Evolutionary conservation across 1,140 invertebrate genomes (phyloP).

Genomic region (Atta cephalotes): DNA sequence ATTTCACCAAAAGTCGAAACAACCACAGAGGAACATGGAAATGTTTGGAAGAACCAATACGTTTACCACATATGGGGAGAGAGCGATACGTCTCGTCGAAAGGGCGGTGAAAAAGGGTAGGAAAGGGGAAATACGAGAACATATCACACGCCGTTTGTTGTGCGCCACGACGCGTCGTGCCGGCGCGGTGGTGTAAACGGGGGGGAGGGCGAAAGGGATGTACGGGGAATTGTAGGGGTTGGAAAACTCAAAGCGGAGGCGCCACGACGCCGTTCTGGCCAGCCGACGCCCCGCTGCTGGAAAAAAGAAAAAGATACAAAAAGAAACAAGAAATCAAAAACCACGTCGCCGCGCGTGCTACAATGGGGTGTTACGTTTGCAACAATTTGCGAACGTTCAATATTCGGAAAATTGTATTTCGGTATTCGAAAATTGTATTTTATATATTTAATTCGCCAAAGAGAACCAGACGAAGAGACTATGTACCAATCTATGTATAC

Average conservation of each 20-base stretch:
- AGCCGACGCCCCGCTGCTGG: slow-evolving; percentile 56
- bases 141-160: slow-evolving; percentile 63
- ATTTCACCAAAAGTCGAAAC: slow-evolving; percentile 33
- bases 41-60: slow-evolving; percentile 51
- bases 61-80: slow-evolving; percentile 33
- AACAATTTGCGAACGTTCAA: neutral
- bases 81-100: slow-evolving; percentile 54
- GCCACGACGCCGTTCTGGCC: slow-evolving; percentile 56
- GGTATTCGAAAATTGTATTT: no score
- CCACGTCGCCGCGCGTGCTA: neutral
- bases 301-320: neutral
- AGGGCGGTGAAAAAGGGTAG: neutral
- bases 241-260: slow-evolving; percentile 62
- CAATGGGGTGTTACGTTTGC: neutral
- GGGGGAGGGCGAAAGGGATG: neutral
- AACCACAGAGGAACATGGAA: neutral
- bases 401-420: neutral
- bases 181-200: slow-evolving; percentile 39
- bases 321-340: slow-evolving; percentile 11
- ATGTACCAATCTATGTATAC: no score
- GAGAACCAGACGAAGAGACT: neutral
- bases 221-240: slow-evolving; percentile 42
- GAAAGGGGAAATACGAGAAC: slow-evolving; percentile 44
- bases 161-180: slow-evolving; percentile 58
- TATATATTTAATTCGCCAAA: neutral